A percentile compares a stretch with the other conserved stretches of the same genome.
Evolutionary conservation across 2,888 invertebrate genomes (phyloP).

Genomic region (Torymus aiolomorphi): DNA sequence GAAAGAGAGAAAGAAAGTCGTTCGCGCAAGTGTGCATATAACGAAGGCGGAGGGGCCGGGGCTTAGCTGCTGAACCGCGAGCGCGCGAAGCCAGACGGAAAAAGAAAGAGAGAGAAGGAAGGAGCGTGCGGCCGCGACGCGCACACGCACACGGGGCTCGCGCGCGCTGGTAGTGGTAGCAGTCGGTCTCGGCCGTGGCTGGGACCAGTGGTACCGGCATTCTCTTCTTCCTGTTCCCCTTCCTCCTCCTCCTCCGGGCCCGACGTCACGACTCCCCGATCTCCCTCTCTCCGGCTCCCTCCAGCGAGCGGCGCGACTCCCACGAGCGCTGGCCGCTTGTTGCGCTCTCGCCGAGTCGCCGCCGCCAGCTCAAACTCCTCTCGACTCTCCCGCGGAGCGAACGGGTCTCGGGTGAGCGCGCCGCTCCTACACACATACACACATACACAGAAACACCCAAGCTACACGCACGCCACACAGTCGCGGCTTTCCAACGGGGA

Average conservation of each 20-base stretch:
- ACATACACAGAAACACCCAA: too few species aligned
- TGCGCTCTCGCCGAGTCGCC: not conserved
- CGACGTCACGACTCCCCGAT: constrained; percentile 3
- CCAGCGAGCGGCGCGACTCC: constrained; percentile 10
- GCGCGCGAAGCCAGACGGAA: constrained; percentile 10
- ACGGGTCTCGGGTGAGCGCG: constrained; percentile 17
- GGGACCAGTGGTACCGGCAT: constrained; percentile 70
- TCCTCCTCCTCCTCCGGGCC: constrained; percentile 54
- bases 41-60: too few species aligned
- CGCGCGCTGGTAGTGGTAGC: constrained; percentile 22
- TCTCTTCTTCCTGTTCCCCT: constrained; percentile 69
- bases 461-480: too few species aligned
- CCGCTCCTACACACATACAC: not conserved
- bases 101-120: constrained; percentile 1
- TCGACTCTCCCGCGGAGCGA: constrained; percentile 13
- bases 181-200: constrained; percentile 70
- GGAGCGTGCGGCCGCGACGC: not conserved
- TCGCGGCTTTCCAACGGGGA: too few species aligned
- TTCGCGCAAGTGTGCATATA: too few species aligned
- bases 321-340: constrained; percentile 13
- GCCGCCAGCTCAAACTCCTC: constrained; percentile 23
- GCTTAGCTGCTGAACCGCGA: too few species aligned
- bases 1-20: too few species aligned
- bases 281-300: constrained; percentile 36
- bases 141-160: not conserved